A percentile compares a stretch with the other conserved stretches of the same genome.
phyloP scores from a whole-genome alignment of 2,888 invertebrate genomes.

The Caenorhabditis sp. region DNA sequence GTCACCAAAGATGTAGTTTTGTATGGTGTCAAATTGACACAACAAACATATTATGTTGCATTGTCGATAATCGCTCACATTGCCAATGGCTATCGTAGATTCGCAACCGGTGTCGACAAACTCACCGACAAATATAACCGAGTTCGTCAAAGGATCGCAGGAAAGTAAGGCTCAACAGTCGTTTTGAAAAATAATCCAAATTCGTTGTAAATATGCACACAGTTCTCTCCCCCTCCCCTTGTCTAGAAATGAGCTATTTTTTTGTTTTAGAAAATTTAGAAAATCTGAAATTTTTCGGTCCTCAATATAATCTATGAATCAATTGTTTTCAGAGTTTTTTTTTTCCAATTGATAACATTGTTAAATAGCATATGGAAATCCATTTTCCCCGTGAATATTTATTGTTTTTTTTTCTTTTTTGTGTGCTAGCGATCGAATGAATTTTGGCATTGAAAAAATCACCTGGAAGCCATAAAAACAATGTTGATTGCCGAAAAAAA shows the following conservation, averaged over 20 bases:
- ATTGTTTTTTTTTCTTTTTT: neutral
- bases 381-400: neutral
- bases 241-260: neutral
- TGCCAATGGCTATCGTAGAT: constrained; percentile 54
- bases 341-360: neutral
- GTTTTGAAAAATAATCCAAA: neutral
- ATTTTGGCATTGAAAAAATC: neutral
- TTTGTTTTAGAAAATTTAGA: neutral
- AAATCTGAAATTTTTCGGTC: neutral
- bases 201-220: neutral
- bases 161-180: constrained; percentile 18
- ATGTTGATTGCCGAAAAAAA: too few species aligned
- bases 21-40: constrained; percentile 59
- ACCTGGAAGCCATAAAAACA: too few species aligned
- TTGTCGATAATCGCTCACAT: constrained; percentile 46
- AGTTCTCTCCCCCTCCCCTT: neutral
- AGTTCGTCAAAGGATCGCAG: constrained; percentile 44
- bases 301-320: neutral
- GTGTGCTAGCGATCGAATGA: neutral
- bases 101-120: constrained; percentile 49
- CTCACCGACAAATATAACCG: constrained; percentile 50
- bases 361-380: neutral
- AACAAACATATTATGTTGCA: constrained; percentile 57
- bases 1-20: constrained; percentile 59
- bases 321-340: neutral